Percentiles rank a stretch among this genome's conserved stretches.
Evolutionary conservation across 2,888 invertebrate genomes (phyloP).

Genomic region (Catocala nupta): DNA sequence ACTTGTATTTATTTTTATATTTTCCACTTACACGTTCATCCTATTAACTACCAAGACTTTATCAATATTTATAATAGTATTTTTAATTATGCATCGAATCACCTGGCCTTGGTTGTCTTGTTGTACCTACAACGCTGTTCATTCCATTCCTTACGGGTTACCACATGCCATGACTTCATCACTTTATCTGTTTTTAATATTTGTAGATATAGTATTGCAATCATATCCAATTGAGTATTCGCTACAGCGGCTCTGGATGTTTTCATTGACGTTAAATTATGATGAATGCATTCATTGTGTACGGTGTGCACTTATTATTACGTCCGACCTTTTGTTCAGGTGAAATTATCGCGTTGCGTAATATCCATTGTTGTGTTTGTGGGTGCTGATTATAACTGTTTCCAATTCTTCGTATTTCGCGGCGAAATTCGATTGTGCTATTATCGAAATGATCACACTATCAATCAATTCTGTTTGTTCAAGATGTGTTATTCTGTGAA

Average conservation of each 20-base stretch:
- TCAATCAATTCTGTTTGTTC: constrained; percentile 7
- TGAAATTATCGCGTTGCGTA: constrained; percentile 73
- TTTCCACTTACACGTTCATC: too few species aligned
- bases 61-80: constrained; percentile 1
- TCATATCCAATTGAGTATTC: constrained; percentile 66
- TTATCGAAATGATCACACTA: constrained; percentile 26
- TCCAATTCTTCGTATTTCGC: constrained; percentile 45
- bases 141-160: constrained; percentile 28
- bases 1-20: too few species aligned
- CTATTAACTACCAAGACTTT: too few species aligned
- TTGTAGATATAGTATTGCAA: constrained; percentile 52
- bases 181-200: constrained; percentile 42
- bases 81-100: constrained; percentile 16
- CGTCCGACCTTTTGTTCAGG: constrained; percentile 73
- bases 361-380: constrained; percentile 65
- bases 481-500: background rate
- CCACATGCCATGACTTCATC: constrained; percentile 23
- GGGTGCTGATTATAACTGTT: constrained; percentile 56
- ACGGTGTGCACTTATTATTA: constrained; percentile 61
- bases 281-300: constrained; percentile 74
- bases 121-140: constrained; percentile 12
- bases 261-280: constrained; percentile 74
- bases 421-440: constrained; percentile 40
- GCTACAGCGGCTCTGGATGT: constrained; percentile 64
- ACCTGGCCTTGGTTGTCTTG: constrained; percentile 21